Evolutionary conservation across 2,888 invertebrate species (phyloP), one percentile per base, ranked within the genome.

Genomic region (Ectemnius lituratus): DNA sequence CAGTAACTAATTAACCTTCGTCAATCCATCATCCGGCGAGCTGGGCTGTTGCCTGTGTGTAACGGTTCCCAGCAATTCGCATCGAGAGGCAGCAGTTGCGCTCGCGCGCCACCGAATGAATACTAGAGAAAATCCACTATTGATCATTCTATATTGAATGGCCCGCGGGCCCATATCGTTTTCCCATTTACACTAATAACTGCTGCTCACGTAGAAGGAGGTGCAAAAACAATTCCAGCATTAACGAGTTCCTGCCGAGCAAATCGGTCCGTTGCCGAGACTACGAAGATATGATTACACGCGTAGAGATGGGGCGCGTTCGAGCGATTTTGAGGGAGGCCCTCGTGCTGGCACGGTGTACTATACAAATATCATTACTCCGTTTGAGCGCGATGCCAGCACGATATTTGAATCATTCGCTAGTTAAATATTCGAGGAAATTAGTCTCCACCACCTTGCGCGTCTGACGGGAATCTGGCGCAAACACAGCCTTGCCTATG

Each of bases 361-460:
- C 78, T 82, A 73, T 78, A 73, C 82, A 82, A 82, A 82, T 82
- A 82, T 80, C 80, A 82, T 82, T 82, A 80, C 75, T 66, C 72
- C 76, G 75, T 78, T 76, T 73, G 75, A 78, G 78, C 73, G 69
- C 64, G 76, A 78, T 72, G 69, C 82, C 76, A 80, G 78, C 76
- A 75, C 76, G 74, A 80, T 82, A 82, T 82, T 78, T 71, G 67
- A 73, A 71, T 76, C 76, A 58, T 60, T 47, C 71, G 62, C 14
- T 46, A 62, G 49, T 66, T 67, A 76, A 81, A 81, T 78, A 80
- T 79, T 80, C 76, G 47, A 56, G 69, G 73, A 69, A 52, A 67
- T 64, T 52, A 71, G 77, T 70, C 73, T 60, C 63, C 67, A 67
- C 59, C 68, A 47, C 62, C 61, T 65, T 58, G 37, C 69, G 63